Conservation (phyloP, 1,140 invertebrate genomes). For the Sipha flava region DNA sequence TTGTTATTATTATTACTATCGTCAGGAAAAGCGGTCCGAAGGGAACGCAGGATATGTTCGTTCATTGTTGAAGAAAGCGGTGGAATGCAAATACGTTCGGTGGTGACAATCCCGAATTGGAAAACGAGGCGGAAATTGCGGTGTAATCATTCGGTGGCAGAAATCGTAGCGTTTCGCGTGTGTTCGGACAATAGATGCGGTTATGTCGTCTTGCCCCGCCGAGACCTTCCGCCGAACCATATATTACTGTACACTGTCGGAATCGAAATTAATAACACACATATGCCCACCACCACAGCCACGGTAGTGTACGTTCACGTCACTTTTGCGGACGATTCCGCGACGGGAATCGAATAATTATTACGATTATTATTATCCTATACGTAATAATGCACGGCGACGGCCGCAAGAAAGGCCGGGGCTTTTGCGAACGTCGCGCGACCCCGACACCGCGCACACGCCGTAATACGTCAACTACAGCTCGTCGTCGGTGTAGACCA, state of each 20-base stretch:
- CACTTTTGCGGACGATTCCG: background rate
- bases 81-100: background rate
- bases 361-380: background rate
- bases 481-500: background rate
- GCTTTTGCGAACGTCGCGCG: background rate
- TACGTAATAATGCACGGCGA: no score
- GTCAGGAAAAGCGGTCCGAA: no score
- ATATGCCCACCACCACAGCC: no score
- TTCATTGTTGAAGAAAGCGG: background rate
- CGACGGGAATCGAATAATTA: background rate
- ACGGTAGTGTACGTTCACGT: no score
- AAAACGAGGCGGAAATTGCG: background rate
- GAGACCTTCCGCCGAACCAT: no score
- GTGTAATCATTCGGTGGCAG: background rate
- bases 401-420: background rate
- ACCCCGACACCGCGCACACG: no score
- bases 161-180: background rate
- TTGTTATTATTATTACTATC: no score
- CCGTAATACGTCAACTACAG: slow-evolving; percentile 2
- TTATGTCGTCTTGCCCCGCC: background rate
- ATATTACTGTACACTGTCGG: background rate
- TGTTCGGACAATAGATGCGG: slow-evolving; percentile 11
- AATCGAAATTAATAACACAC: slow-evolving; percentile 4
- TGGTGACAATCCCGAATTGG: background rate
- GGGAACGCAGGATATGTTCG: background rate